These are phyloP conservation scores for Passerina amoena DNA, from an alignment of 2,113 vertebrate species.

Conservation along the genomic window DNA sequence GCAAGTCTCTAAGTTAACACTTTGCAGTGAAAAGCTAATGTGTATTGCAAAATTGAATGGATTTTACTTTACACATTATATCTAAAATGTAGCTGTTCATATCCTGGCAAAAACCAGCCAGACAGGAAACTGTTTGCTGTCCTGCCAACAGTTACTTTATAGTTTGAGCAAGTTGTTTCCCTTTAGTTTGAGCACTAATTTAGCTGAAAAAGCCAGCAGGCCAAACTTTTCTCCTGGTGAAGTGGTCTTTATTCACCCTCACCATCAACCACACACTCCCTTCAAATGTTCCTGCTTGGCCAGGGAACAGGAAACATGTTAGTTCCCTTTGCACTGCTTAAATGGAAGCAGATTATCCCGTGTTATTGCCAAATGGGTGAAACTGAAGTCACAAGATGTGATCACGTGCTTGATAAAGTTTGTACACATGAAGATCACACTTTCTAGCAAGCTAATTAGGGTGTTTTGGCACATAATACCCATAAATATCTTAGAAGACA, in stretches of 20 bases:
- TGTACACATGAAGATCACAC: neutral
- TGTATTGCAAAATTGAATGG: neutral
- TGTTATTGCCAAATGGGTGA: neutral
- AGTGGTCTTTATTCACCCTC: neutral
- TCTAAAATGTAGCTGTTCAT: neutral
- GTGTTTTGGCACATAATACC: neutral
- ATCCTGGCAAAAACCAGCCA: neutral
- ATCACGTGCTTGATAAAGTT: neutral
- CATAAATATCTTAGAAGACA: neutral
- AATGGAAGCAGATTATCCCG: neutral
- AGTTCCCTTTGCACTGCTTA: neutral
- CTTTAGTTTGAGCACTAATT: neutral
- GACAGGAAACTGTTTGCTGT: neutral
- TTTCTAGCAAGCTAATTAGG: neutral
- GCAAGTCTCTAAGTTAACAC: neutral
- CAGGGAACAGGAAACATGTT: neutral
- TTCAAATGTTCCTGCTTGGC: neutral
- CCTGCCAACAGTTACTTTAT: neutral
- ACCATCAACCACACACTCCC: neutral
- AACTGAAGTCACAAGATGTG: neutral
- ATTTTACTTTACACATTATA: neutral
- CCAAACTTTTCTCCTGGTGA: neutral
- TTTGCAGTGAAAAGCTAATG: neutral
- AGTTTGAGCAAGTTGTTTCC: neutral
- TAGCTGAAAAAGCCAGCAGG: slow-evolving; percentile 2